Base-by-base conservation (phyloP, 2,797 vertebrate species). In the Vultur gryphus region DNA sequence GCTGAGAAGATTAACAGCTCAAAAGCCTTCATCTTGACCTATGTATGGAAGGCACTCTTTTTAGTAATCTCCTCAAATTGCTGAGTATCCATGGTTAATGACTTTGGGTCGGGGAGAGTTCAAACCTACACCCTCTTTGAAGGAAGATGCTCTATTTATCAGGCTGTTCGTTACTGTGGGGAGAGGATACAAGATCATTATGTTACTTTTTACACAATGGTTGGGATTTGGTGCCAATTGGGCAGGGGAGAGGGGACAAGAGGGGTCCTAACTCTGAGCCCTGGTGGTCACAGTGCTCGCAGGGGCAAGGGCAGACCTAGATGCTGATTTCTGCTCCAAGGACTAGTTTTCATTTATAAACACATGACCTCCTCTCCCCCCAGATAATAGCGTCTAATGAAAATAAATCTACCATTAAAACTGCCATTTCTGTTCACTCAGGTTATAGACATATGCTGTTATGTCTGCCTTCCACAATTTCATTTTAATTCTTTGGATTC, bases 1-100 rank as follows among this genome's bases (percentile, higher is more conserved):
- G 26, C 81, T 75, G 70, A 41, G 59, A 89, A 82, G 73, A 92
- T 89, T 93, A 94, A 76, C 25, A 80, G 55, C 75, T 90, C 73
- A 89, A 58, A 89, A 92, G 18, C n/a, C 70, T 92, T 92, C 48
- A 70, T 77, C 92, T 75, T 90, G 55, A 83, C 39, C 64, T 90
- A 6, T n/a, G 43, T 62, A 66, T 66, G 39, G 58, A 82, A 89
- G 28, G 28, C 43, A 62, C 16, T 76, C 16, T 75, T 71, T 78
- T 94, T 48, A 82, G 58, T 62, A n/a, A 62, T 91, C 92, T 95
- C 54, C 71, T 87, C 51, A 76, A 81, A 62, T 55, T 70, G 13
- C 46, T 48, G 66, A 61, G 18, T 90, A 24, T 78, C 49, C 10
- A 13, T 48, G 10, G 44, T 81, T 77, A 84, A 69, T 51, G 33